A percentile compares a stretch with the other conserved stretches of the same genome.
phyloP scores from a whole-genome alignment of 1,140 invertebrate species.

The Formica selysi region DNA sequence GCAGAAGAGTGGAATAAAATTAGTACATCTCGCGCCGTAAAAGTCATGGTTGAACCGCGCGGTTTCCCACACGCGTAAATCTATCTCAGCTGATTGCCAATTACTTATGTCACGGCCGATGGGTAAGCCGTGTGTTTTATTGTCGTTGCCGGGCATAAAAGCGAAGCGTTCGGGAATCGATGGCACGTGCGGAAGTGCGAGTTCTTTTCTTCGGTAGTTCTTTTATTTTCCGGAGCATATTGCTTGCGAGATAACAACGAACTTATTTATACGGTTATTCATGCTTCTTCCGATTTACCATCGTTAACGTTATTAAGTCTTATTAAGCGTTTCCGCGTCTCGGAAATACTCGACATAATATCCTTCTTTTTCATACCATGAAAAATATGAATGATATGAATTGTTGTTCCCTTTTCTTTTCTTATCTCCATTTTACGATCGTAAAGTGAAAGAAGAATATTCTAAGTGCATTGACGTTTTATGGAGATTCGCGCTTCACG shows the following conservation, averaged over 20 bases:
- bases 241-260: not conserved
- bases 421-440: not conserved
- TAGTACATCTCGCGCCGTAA: constrained; percentile 25
- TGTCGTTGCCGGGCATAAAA: constrained; percentile 26
- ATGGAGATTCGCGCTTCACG: constrained; percentile 9
- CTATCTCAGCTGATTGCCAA: constrained; percentile 70
- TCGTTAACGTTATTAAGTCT: constrained; percentile 35
- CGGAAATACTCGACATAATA: not conserved
- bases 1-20: constrained; percentile 20
- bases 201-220: not conserved
- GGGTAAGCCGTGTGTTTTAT: constrained; percentile 57
- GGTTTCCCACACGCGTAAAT: constrained; percentile 66
- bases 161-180: constrained; percentile 18
- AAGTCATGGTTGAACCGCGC: constrained; percentile 8
- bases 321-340: not conserved
- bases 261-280: constrained; percentile 12
- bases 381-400: too few species aligned
- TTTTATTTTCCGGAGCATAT: constrained; percentile 5
- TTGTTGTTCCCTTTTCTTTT: not conserved
- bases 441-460: not conserved
- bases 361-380: not conserved
- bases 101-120: constrained; percentile 69
- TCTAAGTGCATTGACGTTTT: constrained; percentile 24
- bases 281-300: constrained; percentile 24
- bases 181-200: constrained; percentile 59